Evolutionary conservation across 2,797 vertebrate genomes (phyloP).

Genomic region (Galago senegalensis): DNA sequence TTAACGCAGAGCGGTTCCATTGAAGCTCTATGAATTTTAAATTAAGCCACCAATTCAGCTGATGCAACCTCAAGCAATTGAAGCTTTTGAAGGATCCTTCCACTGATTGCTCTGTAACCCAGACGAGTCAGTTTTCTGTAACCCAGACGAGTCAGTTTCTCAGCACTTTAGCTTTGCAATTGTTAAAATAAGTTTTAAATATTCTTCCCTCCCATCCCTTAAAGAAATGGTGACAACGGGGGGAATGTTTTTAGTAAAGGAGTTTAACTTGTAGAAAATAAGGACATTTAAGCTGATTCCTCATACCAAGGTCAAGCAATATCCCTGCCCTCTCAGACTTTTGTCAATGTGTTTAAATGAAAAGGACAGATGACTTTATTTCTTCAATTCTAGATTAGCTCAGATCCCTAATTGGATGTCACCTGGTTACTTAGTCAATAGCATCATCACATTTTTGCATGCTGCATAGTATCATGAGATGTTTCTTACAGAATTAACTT

Average conservation of each 20-base stretch:
- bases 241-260: not conserved
- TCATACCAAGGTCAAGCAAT: constrained; percentile 2
- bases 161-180: not conserved
- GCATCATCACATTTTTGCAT: not conserved
- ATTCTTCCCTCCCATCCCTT: not conserved
- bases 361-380: not conserved
- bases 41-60: constrained; percentile 37
- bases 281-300: constrained; percentile 1
- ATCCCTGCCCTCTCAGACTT: not conserved
- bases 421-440: not conserved
- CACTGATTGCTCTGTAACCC: constrained; percentile 1
- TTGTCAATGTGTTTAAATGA: not conserved
- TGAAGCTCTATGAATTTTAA: constrained; percentile 52
- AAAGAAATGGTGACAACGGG: not conserved
- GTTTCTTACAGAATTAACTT: constrained; percentile 17
- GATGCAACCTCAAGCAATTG: constrained; percentile 36
- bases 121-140: not conserved
- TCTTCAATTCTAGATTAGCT: constrained; percentile 12
- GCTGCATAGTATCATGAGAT: not conserved
- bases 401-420: not conserved
- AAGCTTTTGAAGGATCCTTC: constrained; percentile 10
- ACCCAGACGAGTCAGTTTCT: constrained; percentile 2
- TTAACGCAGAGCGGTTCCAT: constrained; percentile 16
- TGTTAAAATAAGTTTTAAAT: constrained; percentile 45
- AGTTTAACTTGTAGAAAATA: constrained; percentile 32